Conservation (phyloP, 30 jellyfish, hydroid and myxozoan species). For the Pseudorhiza aurosa region DNA sequence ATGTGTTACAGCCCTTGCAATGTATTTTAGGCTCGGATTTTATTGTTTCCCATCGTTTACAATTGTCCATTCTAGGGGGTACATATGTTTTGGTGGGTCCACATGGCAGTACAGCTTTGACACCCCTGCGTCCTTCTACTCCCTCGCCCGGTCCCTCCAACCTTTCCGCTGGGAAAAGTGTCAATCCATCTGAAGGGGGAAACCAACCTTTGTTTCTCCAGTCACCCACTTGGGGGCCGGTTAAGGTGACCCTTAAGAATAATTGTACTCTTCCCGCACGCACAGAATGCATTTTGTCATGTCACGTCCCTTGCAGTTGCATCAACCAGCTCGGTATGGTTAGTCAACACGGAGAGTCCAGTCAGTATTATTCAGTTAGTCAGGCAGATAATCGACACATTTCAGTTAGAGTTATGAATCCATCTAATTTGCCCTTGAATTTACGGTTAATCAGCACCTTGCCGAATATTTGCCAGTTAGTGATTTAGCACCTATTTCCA, state of each 20-base stretch:
- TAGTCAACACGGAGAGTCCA: conserved; percentile 27
- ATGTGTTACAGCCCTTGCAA: conserved; percentile 24
- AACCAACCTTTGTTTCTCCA: conserved; percentile 19
- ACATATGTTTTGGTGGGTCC: conserved; percentile 17
- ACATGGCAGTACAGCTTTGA: conserved; percentile 26
- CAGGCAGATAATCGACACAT: conserved; percentile 27
- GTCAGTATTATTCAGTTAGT: conserved; percentile 10
- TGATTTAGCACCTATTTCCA: conserved; percentile 20
- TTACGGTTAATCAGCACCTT: conserved; percentile 20
- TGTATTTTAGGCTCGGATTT: conserved; percentile 33
- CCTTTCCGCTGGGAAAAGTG: conserved; percentile 24
- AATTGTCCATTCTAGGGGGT: conserved; percentile 24
- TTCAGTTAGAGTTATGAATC: conserved; percentile 40
- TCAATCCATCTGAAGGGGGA: conserved; percentile 19
- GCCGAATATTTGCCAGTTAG: conserved; percentile 38
- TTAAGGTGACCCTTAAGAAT: conserved; percentile 9
- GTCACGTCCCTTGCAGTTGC: conserved; percentile 33
- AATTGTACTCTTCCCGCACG: conserved; percentile 27
- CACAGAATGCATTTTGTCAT: conserved; percentile 41
- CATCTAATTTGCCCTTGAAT: conserved; percentile 30
- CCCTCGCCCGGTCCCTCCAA: conserved; percentile 8
- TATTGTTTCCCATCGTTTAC: conserved; percentile 23
- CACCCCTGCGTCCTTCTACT: conserved; percentile 5
- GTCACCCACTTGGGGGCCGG: conserved; percentile 34
- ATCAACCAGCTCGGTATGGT: conserved; percentile 41